These are phyloP conservation scores for Hylia prasina DNA, from an alignment of 2,113 vertebrate genomes.

Conservation along the genomic window DNA sequence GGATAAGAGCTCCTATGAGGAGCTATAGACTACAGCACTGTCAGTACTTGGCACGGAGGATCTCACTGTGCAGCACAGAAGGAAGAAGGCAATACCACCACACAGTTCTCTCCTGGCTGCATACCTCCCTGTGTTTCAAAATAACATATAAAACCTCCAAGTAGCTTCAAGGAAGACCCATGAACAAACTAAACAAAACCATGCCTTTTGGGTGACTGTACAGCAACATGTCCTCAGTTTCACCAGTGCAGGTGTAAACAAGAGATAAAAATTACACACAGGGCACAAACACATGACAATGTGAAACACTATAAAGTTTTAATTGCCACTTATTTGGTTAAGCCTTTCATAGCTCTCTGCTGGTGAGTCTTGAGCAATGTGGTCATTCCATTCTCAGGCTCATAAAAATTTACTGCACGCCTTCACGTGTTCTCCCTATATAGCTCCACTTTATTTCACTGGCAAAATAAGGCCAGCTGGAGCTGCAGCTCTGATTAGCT, in stretches of 20 bases:
- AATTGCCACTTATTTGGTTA: conserved; percentile 1
- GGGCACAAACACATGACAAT: not conserved
- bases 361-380: conserved; percentile 36
- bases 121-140: not conserved
- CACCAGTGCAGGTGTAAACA: not conserved
- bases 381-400: conserved; percentile 20
- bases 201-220: not conserved
- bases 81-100: not conserved
- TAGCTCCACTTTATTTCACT: conserved; percentile 23
- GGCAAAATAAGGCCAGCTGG: conserved; percentile 43
- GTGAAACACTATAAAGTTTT: not conserved
- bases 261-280: not conserved
- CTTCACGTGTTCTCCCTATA: conserved; percentile 34
- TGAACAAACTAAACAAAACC: not conserved
- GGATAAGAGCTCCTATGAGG: not conserved
- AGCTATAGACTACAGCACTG: not conserved
- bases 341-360: not conserved
- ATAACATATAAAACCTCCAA: not conserved
- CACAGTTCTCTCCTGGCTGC: not conserved
- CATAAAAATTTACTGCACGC: conserved; percentile 43
- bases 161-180: not conserved
- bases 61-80: not conserved
- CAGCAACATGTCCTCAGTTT: not conserved
- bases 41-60: not conserved
- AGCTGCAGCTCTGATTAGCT: conserved; percentile 51